phyloP scores from a whole-genome alignment of 2,113 vertebrate genomes.

The Cheirogaleus medius region DNA sequence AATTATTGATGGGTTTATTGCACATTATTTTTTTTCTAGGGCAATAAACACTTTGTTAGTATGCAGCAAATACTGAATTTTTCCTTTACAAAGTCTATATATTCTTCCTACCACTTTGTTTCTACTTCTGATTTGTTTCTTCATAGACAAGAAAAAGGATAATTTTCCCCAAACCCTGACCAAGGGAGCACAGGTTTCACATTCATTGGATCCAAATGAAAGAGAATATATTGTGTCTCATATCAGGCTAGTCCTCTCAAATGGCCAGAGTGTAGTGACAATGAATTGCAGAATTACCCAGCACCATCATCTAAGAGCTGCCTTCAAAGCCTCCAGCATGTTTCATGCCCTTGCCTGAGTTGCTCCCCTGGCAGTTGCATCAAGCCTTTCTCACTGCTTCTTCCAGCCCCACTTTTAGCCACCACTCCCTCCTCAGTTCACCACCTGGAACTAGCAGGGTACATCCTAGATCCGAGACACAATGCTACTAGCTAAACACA shows the following conservation, averaged over 20 bases:
- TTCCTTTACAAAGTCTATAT: not conserved
- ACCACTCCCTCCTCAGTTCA: not conserved
- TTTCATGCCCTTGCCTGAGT: not conserved
- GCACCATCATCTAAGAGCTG: not conserved
- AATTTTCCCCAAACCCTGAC: not conserved
- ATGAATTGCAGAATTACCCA: not conserved
- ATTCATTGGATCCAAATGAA: not conserved
- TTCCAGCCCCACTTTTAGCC: not conserved
- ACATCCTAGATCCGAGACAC: not conserved
- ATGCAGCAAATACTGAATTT: not conserved
- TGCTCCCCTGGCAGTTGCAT: not conserved
- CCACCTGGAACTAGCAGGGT: not conserved
- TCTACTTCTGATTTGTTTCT: slow-evolving; percentile 20
- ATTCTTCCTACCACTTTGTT: not conserved
- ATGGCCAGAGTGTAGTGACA: not conserved
- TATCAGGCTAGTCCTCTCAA: not conserved
- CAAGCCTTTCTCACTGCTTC: not conserved
- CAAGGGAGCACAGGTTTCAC: not conserved
- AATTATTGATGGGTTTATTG: not conserved
- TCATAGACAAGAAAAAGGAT: not conserved
- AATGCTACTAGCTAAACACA: not conserved
- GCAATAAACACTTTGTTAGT: not conserved
- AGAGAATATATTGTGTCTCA: not conserved
- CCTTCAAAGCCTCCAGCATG: not conserved
- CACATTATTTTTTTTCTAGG: not conserved